A percentile compares a stretch with the other conserved stretches of the same genome.
Conservation (phyloP, 2,797 vertebrate species). For the Eulemur mongoz region DNA sequence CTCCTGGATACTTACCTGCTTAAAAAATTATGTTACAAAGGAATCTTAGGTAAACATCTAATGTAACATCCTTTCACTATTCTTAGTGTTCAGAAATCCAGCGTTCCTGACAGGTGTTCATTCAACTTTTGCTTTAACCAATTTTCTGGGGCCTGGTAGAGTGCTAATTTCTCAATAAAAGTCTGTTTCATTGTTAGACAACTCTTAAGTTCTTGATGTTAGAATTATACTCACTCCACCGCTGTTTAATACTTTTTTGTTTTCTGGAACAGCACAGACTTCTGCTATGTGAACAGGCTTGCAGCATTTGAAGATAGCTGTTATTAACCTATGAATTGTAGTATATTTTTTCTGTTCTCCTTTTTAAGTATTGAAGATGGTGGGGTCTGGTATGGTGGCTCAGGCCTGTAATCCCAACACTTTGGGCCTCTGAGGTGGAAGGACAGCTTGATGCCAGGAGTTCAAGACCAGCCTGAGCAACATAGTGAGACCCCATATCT, state of each 20-base stretch:
- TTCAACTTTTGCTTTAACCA: background rate
- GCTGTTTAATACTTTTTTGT: conserved; percentile 29
- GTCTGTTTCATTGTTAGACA: background rate
- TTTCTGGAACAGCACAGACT: conserved; percentile 48
- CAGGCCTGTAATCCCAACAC: background rate
- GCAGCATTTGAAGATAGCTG: conserved; percentile 30
- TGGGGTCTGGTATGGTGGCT: background rate
- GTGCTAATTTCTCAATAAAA: background rate
- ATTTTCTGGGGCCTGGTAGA: background rate
- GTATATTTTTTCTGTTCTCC: background rate
- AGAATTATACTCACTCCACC: background rate
- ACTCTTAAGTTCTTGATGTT: background rate
- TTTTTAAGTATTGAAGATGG: conserved; percentile 15
- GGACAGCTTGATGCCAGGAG: background rate
- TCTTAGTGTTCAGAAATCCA: background rate
- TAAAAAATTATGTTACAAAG: conserved; percentile 19
- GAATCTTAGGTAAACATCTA: background rate
- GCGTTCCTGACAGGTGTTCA: background rate
- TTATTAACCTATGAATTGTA: conserved; percentile 15
- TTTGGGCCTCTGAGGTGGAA: background rate
- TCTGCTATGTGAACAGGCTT: background rate
- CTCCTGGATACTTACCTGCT: background rate
- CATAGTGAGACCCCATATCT: background rate
- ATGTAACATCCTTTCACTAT: background rate
- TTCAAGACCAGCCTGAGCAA: background rate